Conservation (phyloP, 2,888 invertebrate species). For the Yponomeuta sedellus region DNA sequence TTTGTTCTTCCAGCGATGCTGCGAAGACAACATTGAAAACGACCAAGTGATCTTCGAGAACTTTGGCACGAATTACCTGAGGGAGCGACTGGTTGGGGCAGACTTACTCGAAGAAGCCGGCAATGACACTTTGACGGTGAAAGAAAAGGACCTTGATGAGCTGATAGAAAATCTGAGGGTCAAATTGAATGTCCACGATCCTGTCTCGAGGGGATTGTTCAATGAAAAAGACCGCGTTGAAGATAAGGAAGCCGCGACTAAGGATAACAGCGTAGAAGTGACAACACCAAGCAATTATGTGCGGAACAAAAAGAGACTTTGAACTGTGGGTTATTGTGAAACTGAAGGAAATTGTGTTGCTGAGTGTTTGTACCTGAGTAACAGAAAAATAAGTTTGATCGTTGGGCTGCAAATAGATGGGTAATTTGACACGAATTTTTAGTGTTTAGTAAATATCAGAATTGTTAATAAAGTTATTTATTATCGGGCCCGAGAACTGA, state of each 20-base stretch:
- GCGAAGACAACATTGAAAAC: slow-evolving; percentile 57
- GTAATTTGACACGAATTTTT: too few relatives aligned
- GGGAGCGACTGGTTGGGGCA: slow-evolving; percentile 47
- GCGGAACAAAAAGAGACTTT: background rate
- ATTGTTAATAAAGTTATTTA: background rate
- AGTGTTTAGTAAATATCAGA: too few relatives aligned
- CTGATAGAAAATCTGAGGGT: slow-evolving; percentile 28
- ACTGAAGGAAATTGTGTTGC: background rate
- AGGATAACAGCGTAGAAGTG: slow-evolving; percentile 16
- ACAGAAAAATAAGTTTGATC: background rate
- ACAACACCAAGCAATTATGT: slow-evolving; percentile 16
- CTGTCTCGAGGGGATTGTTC: slow-evolving; percentile 22
- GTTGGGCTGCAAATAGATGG: background rate
- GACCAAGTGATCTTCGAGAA: slow-evolving; percentile 57
- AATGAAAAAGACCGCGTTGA: background rate
- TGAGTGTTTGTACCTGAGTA: background rate
- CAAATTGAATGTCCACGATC: slow-evolving; percentile 35
- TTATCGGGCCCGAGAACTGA: background rate
- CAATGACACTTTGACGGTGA: slow-evolving; percentile 28
- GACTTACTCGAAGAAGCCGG: slow-evolving; percentile 33
- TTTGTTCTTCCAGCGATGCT: slow-evolving; percentile 54
- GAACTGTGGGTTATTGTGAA: background rate
- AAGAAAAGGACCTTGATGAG: slow-evolving; percentile 29
- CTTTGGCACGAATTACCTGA: slow-evolving; percentile 51
- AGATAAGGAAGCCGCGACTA: background rate